Evolutionary conservation across 2,888 invertebrate genomes (phyloP).

Genomic region (Sinhomidia bicolor): DNA sequence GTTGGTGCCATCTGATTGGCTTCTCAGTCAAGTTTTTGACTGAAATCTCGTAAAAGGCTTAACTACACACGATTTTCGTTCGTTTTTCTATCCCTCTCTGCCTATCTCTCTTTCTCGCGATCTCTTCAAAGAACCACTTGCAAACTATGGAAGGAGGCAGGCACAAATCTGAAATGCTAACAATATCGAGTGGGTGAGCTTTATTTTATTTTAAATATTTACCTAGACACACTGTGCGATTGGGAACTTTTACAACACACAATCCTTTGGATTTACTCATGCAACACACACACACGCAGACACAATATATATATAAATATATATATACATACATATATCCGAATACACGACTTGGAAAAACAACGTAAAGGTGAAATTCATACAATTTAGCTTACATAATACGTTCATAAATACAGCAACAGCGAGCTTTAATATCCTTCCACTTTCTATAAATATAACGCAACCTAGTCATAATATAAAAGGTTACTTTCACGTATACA

Average conservation of each 20-base stretch:
- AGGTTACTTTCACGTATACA: too few species aligned
- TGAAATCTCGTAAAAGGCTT: constrained; percentile 39
- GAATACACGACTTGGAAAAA: not conserved
- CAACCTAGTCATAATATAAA: too few species aligned
- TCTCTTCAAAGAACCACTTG: constrained; percentile 51
- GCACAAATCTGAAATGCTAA: constrained; percentile 68
- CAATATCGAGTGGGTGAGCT: constrained; percentile 41
- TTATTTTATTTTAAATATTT: constrained; percentile 69
- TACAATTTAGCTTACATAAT: not conserved
- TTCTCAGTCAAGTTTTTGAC: constrained; percentile 19
- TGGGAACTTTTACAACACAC: constrained; percentile 23
- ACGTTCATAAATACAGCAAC: not conserved
- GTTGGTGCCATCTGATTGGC: constrained; percentile 22
- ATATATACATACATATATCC: not conserved
- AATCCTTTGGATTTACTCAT: constrained; percentile 27
- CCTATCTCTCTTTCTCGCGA: constrained; percentile 9
- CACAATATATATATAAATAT: not conserved
- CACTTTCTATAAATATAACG: too few species aligned
- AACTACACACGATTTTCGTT: not conserved
- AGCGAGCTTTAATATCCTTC: not conserved
- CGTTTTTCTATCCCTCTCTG: constrained; percentile 9
- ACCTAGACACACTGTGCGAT: constrained; percentile 35
- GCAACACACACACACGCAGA: not conserved
- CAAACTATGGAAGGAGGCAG: not conserved
- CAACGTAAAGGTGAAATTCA: constrained; percentile 7